Conservation (phyloP, 1,140 invertebrate genomes). For the Ctenoplectra terminalis region DNA sequence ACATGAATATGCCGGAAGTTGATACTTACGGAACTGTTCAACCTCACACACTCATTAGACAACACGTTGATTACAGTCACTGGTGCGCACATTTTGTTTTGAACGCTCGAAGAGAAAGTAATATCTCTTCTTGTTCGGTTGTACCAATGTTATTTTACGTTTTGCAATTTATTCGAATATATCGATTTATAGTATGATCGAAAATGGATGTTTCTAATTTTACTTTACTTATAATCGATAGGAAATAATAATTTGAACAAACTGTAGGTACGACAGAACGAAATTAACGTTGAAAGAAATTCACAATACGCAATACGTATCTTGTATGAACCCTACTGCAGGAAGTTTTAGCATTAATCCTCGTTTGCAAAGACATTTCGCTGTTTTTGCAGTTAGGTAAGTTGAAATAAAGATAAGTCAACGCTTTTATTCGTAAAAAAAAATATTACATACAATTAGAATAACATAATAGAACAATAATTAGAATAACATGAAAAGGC, state of each 20-base stretch:
- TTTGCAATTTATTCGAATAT: too few relatives aligned
- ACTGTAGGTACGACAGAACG: constrained; percentile 88
- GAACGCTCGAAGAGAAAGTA: too few relatives aligned
- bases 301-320: constrained; percentile 96
- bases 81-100: constrained; percentile 86
- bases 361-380: constrained; percentile 95
- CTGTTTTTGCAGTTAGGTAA: constrained; percentile 93
- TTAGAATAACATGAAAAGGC: neutral
- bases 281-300: constrained; percentile 96
- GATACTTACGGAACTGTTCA: constrained; percentile 97
- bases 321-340: constrained; percentile 98
- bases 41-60: constrained; percentile 95
- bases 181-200: too few relatives aligned
- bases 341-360: constrained; percentile 97
- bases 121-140: too few relatives aligned
- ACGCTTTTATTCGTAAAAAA: neutral
- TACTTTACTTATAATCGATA: too few relatives aligned
- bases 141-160: too few relatives aligned
- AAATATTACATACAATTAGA: too few relatives aligned
- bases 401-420: constrained; percentile 14
- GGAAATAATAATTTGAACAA: neutral
- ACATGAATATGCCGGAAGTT: constrained; percentile 99
- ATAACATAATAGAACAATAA: too few relatives aligned
- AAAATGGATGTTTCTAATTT: too few relatives aligned
- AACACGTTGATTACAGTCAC: constrained; percentile 97